Evolutionary conservation across 2,797 vertebrate species (phyloP), one percentile per base, ranked within the genome.

Genomic region (Prunella strophiata): DNA sequence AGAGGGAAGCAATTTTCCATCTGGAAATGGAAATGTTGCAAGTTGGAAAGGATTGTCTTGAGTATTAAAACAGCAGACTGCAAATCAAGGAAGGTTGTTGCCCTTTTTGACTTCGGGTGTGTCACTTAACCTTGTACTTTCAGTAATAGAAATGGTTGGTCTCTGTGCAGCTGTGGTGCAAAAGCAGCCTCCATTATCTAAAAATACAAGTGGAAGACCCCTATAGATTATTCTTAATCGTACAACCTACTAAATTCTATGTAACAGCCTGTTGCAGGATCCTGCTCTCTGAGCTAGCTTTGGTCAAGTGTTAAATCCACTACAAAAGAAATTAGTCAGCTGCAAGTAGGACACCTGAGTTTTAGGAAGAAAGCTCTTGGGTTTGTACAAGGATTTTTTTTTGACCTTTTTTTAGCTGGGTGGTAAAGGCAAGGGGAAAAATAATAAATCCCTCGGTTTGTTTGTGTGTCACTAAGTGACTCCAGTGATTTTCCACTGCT

Each of bases 21-120:
- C 90, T 96, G 94, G 92, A 94, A 94, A 87, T 94, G 63, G 68
- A 90, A 94, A 72, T 87, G 40, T 59, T 97, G 58, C 86, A 83
- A 66, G 77, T 34, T 73, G 81, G 91, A 94, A 95, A 68, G 65
- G 74, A 83, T 93, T 10, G 4, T 87, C 84, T 78, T 79, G 94
- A 80, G 91, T 91, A 87, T 92, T 94, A 88, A 85, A 95, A 71
- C 65, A 87, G 89, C 71, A 90, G 59, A 80, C 85, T 87, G 34
- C 72, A 77, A 92, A 92, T 93, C 91, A 94, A 91, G 54, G 62
- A 92, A 92, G 80, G 58, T 95, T 58, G 47, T 89, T 96, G 84
- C 84, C 89, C 80, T 93, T 90, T 93, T 82, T 95, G 89, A 89
- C 88, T 91, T 85, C 0, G 55, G 74, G 79, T 94, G 86, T 72